Evolutionary conservation across 2,888 invertebrate genomes (phyloP).

Genomic region (Drosophila histrio): DNA sequence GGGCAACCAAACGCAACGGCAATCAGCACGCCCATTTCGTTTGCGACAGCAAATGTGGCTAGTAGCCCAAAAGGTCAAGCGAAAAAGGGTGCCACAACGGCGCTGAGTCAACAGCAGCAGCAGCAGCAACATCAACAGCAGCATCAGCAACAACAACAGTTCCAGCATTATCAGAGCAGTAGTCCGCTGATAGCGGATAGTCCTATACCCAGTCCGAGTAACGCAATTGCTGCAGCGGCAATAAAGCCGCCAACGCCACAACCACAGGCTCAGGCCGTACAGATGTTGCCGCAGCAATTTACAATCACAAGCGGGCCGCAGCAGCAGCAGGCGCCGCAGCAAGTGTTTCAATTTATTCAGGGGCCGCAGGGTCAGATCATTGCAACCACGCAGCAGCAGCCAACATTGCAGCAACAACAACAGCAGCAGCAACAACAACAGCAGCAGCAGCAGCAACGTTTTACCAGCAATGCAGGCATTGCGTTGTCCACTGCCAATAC

Average conservation of each 20-base stretch:
- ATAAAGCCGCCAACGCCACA: conserved; percentile 84
- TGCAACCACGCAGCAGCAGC: conserved; percentile 69
- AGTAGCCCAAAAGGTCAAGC: conserved; percentile 84
- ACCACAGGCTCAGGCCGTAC: conserved; percentile 76
- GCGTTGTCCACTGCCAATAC: conserved; percentile 58
- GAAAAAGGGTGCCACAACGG: conserved; percentile 82
- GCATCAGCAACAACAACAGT: conserved; percentile 74
- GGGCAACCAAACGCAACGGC: conserved; percentile 83
- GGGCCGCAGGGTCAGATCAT: conserved; percentile 82
- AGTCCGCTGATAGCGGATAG: conserved; percentile 84
- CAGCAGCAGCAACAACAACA: conserved; percentile 61
- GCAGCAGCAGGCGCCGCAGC: conserved; percentile 72
- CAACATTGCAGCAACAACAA: conserved; percentile 60
- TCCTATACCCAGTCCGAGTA: conserved; percentile 84
- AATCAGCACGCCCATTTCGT: conserved; percentile 83
- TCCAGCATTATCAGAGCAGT: conserved; percentile 82
- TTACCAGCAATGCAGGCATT: conserved; percentile 70
- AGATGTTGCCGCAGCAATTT: conserved; percentile 83
- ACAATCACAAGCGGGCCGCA: conserved; percentile 72
- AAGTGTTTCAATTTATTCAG: conserved; percentile 81
- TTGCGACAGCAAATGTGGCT: conserved; percentile 84
- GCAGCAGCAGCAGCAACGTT: conserved; percentile 66
- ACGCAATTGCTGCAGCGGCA: conserved; percentile 77
- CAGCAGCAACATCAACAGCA: conserved; percentile 78
- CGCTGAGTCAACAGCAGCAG: conserved; percentile 77